Evolutionary conservation across 1,140 invertebrate species (phyloP).

Genomic region (Sycophaga agraensis): DNA sequence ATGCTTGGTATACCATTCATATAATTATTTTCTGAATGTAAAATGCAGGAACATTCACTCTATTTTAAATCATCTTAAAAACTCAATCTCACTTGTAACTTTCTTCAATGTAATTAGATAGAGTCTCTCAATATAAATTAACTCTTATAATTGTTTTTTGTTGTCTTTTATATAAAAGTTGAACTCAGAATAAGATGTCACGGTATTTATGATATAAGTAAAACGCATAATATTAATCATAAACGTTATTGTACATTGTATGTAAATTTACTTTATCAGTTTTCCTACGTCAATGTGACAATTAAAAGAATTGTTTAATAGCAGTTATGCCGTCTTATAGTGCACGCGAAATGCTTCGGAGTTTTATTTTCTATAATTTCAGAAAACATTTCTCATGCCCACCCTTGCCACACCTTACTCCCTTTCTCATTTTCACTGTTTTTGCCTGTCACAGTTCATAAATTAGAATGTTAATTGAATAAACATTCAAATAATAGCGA

Average conservation of each 20-base stretch:
- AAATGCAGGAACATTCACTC: background rate
- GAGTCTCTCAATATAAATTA: slow-evolving; percentile 1
- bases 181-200: slow-evolving; percentile 39
- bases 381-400: slow-evolving; percentile 1
- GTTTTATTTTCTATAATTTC: slow-evolving; percentile 18
- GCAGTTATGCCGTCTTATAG: slow-evolving; percentile 14
- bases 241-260: slow-evolving; percentile 48
- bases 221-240: slow-evolving; percentile 44
- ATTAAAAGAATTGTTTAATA: slow-evolving; percentile 25
- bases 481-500: slow-evolving; percentile 27
- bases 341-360: slow-evolving; percentile 28
- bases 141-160: slow-evolving; percentile 4
- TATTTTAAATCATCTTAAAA: background rate
- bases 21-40: background rate
- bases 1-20: background rate
- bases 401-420: background rate
- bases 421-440: background rate
- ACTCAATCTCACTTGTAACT: background rate
- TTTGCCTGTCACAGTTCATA: slow-evolving; percentile 7
- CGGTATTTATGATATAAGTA: slow-evolving; percentile 38
- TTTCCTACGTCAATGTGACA: slow-evolving; percentile 42
- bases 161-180: slow-evolving; percentile 35
- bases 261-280: slow-evolving; percentile 32
- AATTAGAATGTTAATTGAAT: slow-evolving; percentile 21
- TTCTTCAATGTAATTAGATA: too few species aligned